Base-by-base conservation (phyloP, 1,140 invertebrate genomes). In the Leptinotarsa undecemlineata region DNA sequence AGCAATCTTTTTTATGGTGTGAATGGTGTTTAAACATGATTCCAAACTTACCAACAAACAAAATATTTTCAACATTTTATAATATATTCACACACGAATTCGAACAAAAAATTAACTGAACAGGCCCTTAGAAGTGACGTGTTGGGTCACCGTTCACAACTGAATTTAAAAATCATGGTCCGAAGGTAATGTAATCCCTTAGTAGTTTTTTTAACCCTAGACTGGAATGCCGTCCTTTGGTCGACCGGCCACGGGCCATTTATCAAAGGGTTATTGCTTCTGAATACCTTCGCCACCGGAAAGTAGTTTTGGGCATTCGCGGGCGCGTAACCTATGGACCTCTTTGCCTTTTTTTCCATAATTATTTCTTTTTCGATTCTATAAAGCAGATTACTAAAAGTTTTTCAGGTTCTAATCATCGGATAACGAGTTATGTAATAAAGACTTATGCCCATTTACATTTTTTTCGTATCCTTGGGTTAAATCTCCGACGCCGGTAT, bases 201-300 rank as follows among this genome's bases (percentile, higher is more conserved):
- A 72, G 73, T 80, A 81, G 82, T 84, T 84, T 84, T 84, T 84
- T 84, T 83, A 83, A 84, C 82, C 82, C 82, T 81, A 81, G 81
- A 76, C 68, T 80, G 74, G 80, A 78, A 81, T 81, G 76, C 67
- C 61, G 63, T 64, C 77, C 61, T 67, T 61, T n/a, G 26, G 19
- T 33, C n/a, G 26, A 48, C 63, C 13, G 33, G 19, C 61, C 17
- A 60, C 15, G 8, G 61, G 51, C 51, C 57, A 61, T 72, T 62
- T 42, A 23, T 64, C 47, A 48, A 72, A 72, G 71, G 71, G 71
- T 51, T 60, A 72, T 64, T 47, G 51, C 61, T 48, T 72, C n/a
- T 21, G 13, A n/a, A 26, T 66, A 72, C 71, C 26, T 64, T 66
- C 23, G 19, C 61, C 62, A 23, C 23, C n/a, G 66, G 23, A 68